Evolutionary conservation across 2,797 vertebrate genomes (phyloP).

Genomic region (Leptodactylus fallax): DNA sequence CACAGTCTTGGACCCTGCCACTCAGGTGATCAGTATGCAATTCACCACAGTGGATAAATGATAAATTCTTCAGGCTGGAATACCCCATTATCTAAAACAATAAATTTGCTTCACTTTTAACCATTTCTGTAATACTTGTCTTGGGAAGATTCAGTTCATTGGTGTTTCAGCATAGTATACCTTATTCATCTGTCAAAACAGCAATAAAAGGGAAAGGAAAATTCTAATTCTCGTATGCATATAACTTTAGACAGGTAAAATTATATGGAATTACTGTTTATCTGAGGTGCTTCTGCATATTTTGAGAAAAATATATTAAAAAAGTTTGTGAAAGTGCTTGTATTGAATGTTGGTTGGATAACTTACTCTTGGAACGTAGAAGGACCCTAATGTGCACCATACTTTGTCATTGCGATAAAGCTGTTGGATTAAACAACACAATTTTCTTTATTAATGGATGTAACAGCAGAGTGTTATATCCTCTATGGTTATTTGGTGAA

Average conservation of each 20-base stretch:
- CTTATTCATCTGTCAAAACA: not conserved
- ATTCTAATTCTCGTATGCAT: not conserved
- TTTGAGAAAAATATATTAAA: not conserved
- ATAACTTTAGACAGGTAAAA: not conserved
- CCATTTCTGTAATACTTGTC: not conserved
- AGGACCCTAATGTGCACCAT: not conserved
- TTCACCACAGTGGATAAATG: too few species aligned
- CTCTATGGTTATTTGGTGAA: not conserved
- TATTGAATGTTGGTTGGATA: not conserved
- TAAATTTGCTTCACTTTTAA: too few species aligned
- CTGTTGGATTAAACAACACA: conserved; percentile 31
- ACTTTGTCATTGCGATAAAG: conserved; percentile 2
- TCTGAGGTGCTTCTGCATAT: not conserved
- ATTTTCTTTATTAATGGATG: conserved; percentile 9
- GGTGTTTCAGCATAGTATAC: not conserved
- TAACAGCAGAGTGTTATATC: conserved; percentile 11
- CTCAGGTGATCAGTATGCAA: too few species aligned
- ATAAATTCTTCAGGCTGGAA: too few species aligned
- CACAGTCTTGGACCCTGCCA: too few species aligned
- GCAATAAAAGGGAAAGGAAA: not conserved
- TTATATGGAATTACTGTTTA: not conserved
- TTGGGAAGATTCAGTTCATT: not conserved
- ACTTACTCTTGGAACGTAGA: not conserved
- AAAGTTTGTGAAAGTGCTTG: not conserved
- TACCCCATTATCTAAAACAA: too few species aligned